These are phyloP conservation scores for Pogoniulus pusillus DNA, from an alignment of 2,797 vertebrate species.

Conservation along the genomic window DNA sequence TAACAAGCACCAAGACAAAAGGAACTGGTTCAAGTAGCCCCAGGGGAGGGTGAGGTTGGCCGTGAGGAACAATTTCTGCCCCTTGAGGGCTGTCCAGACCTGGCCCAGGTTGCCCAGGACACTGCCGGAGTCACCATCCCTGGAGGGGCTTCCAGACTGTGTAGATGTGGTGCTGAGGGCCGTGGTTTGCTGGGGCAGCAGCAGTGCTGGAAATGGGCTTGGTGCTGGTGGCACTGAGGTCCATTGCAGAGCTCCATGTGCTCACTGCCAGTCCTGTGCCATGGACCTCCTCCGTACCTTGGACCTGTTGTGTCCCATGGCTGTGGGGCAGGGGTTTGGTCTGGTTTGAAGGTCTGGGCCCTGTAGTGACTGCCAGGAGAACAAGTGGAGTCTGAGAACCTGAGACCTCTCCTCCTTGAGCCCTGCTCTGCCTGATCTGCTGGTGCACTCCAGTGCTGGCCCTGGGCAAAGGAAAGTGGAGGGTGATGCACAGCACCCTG, in stretches of 20 bases:
- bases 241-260: rapidly evolving
- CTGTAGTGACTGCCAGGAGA: neutral
- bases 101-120: no score
- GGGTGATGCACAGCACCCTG: neutral
- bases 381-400: neutral
- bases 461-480: neutral
- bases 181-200: no score
- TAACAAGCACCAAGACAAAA: no score
- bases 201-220: rapidly evolving
- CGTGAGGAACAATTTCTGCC: no score
- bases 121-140: no score
- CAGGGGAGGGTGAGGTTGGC: no score
- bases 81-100: no score
- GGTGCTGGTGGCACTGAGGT: rapidly evolving
- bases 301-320: no score
- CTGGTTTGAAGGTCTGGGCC: neutral
- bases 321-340: neutral
- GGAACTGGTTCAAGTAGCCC: no score
- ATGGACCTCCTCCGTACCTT: neutral
- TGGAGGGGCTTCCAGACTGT: no score
- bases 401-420: neutral
- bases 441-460: neutral
- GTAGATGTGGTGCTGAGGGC: no score
- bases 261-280: neutral
- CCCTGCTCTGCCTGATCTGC: neutral